Evolutionary conservation across 2,888 invertebrate species (phyloP).

Genomic region (Prionchulus punctatus): DNA sequence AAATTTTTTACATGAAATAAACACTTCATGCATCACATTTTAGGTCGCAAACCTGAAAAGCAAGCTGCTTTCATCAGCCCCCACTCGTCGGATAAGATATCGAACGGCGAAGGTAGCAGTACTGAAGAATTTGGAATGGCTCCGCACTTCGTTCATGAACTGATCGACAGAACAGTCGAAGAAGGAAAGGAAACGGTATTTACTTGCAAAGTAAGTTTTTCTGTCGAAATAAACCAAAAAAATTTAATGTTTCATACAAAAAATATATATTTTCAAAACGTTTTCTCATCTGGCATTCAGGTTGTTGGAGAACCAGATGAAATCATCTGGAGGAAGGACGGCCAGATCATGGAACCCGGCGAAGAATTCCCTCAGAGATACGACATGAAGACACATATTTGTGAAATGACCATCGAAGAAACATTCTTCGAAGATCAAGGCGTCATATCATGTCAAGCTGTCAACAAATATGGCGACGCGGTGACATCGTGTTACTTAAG

Average conservation of each 20-base stretch:
- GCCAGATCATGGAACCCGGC: slow-evolving; percentile 12
- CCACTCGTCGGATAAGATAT: neutral
- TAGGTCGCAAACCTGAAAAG: too few relatives aligned
- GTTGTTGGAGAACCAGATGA: neutral
- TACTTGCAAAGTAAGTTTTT: slow-evolving; percentile 2
- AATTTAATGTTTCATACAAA: too few relatives aligned
- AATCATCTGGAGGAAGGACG: slow-evolving; percentile 12
- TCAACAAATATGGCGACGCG: slow-evolving; percentile 8
- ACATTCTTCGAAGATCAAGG: slow-evolving; percentile 11
- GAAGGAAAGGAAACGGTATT: slow-evolving; percentile 1
- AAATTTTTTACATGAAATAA: too few relatives aligned
- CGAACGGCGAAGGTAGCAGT: neutral
- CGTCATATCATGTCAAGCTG: slow-evolving; percentile 7
- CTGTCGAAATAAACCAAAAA: neutral
- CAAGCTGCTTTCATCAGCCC: neutral
- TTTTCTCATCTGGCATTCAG: neutral
- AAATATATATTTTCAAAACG: too few relatives aligned
- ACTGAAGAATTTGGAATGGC: neutral
- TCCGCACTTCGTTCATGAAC: neutral
- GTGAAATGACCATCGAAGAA: slow-evolving; percentile 9
- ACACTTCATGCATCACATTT: too few relatives aligned
- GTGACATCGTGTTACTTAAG: slow-evolving; percentile 20
- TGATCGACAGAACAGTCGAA: neutral
- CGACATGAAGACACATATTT: slow-evolving; percentile 6
- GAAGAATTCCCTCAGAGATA: slow-evolving; percentile 11